Evolutionary conservation across 30 jellyfish, hydroid and myxozoan species (phyloP).

Genomic region (Turritopsis rubra): DNA sequence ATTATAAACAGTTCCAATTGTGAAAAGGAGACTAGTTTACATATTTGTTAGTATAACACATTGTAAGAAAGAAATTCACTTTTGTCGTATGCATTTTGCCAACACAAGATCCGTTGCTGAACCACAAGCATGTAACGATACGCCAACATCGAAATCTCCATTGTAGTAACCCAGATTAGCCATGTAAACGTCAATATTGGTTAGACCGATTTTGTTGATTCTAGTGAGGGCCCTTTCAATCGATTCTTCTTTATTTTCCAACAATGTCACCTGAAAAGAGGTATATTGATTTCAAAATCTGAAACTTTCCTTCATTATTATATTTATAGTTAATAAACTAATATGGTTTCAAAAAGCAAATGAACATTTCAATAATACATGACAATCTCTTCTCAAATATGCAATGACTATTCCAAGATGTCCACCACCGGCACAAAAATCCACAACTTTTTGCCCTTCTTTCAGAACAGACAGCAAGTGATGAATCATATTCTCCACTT

Average conservation of each 20-base stretch:
- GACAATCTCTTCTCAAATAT: slow-evolving; percentile 41
- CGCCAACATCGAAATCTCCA: slow-evolving; percentile 72
- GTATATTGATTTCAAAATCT: too few species aligned
- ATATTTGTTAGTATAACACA: not conserved
- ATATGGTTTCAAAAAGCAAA: too few species aligned
- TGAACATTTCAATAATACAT: slow-evolving; percentile 37
- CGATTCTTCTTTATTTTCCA: slow-evolving; percentile 87
- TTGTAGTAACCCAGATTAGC: slow-evolving; percentile 61
- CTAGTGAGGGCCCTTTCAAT: slow-evolving; percentile 56
- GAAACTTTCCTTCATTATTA: too few species aligned
- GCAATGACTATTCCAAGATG: slow-evolving; percentile 91
- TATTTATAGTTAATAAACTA: too few species aligned
- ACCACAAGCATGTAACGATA: slow-evolving; percentile 88
- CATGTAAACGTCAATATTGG: slow-evolving; percentile 45
- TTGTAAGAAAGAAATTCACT: slow-evolving; percentile 33
- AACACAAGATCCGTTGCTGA: slow-evolving; percentile 85
- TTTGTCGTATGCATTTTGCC: slow-evolving; percentile 40
- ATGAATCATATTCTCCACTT: slow-evolving; percentile 47
- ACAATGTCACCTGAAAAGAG: slow-evolving; percentile 42
- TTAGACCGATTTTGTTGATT: slow-evolving; percentile 29
- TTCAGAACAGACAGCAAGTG: slow-evolving; percentile 33
- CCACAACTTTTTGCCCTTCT: slow-evolving; percentile 59
- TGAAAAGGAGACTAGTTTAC: not conserved
- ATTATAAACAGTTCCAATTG: not conserved
- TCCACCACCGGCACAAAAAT: slow-evolving; percentile 96